These are phyloP conservation scores for Metopia argyrocephala DNA, from an alignment of 2,888 invertebrate genomes.

Conservation along the genomic window DNA sequence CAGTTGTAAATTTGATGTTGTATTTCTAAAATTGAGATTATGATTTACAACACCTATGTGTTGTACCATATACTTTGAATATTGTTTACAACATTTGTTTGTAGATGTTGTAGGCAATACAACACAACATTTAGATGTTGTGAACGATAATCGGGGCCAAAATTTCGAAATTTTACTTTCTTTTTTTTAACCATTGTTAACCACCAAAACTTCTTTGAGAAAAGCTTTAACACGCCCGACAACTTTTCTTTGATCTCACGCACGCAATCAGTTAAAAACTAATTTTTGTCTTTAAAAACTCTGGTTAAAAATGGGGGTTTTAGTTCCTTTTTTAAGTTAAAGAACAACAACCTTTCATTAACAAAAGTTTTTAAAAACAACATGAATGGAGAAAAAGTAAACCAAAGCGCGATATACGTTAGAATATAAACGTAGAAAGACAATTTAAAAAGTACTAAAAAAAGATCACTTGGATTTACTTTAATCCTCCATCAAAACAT, in stretches of 20 bases:
- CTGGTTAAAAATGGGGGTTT: constrained; percentile 13
- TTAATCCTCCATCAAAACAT: constrained; percentile 20
- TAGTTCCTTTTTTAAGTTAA: not conserved
- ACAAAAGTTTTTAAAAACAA: constrained; percentile 29
- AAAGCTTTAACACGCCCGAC: constrained; percentile 33
- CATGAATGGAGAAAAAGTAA: constrained; percentile 33
- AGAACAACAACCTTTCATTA: constrained; percentile 18
- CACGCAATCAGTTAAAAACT: constrained; percentile 43
- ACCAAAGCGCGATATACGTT: constrained; percentile 40
- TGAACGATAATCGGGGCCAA: too few relatives aligned
- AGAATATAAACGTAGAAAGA: not conserved
- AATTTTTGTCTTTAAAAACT: constrained; percentile 38
- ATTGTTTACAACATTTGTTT: too few relatives aligned
- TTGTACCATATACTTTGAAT: too few relatives aligned
- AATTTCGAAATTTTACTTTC: too few relatives aligned
- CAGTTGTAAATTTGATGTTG: not conserved
- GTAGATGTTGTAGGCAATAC: too few relatives aligned
- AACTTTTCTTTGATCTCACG: constrained; percentile 28
- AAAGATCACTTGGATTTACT: constrained; percentile 51
- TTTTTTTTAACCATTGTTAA: not conserved
- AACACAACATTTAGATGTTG: too few relatives aligned
- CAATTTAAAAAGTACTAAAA: not conserved
- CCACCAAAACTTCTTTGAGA: constrained; percentile 35
- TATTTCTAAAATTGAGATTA: too few relatives aligned
- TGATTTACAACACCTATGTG: too few relatives aligned